These are phyloP conservation scores for Vesta saturnalis DNA, from an alignment of 2,888 invertebrate genomes.

Conservation along the genomic window DNA sequence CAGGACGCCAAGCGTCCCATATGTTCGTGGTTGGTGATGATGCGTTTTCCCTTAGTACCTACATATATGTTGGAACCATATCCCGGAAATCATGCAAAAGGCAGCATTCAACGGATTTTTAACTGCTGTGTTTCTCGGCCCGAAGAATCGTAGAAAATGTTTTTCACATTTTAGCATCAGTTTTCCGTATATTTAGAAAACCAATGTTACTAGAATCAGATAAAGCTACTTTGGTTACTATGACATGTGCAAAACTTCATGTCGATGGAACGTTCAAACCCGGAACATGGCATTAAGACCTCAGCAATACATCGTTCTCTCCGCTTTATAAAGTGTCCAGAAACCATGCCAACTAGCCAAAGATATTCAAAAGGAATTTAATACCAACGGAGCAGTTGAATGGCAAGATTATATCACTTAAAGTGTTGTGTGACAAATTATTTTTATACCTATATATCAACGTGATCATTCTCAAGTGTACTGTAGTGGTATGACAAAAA, in stretches of 20 bases:
- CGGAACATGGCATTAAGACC: constrained; percentile 9
- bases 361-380: constrained; percentile 27
- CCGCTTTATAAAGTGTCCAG: constrained; percentile 26
- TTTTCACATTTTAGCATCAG: constrained; percentile 39
- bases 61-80: constrained; percentile 21
- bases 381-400: constrained; percentile 28
- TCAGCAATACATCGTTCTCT: constrained; percentile 6
- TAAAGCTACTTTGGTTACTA: constrained; percentile 39
- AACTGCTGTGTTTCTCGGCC: constrained; percentile 37
- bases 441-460: no score
- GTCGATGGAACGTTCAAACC: constrained; percentile 35
- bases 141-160: constrained; percentile 42
- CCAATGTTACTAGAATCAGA: constrained; percentile 42
- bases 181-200: constrained; percentile 42
- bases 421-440: no score
- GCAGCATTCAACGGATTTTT: constrained; percentile 35
- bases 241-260: constrained; percentile 43
- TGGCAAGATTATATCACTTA: constrained; percentile 26
- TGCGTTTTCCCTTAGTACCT: constrained; percentile 3
- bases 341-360: constrained; percentile 27
- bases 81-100: constrained; percentile 20
- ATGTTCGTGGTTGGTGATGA: not conserved
- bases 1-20: not conserved
- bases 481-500: no score
- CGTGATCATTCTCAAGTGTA: no score